Conservation (phyloP, 1,140 invertebrate genomes). For the Coelopa frigida region DNA sequence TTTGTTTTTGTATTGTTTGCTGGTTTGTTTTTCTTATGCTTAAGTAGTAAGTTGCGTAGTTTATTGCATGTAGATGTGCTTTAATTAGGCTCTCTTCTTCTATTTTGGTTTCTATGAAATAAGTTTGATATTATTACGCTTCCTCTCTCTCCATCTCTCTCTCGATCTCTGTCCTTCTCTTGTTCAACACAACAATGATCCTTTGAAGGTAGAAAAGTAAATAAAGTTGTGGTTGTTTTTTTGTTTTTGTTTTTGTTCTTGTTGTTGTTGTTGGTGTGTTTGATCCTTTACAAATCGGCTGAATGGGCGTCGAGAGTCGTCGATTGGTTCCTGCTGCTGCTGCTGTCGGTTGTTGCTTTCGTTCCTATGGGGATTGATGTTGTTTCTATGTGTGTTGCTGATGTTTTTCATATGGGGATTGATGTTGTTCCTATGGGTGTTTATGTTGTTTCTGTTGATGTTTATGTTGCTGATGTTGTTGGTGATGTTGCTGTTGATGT, state of each 20-base stretch:
- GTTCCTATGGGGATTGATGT: slow-evolving; percentile 13
- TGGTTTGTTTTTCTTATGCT: slow-evolving; percentile 7
- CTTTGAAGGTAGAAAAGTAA: too few relatives aligned
- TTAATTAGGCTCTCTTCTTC: too few relatives aligned
- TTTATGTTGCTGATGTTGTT: slow-evolving; percentile 18
- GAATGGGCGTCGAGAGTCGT: too few relatives aligned
- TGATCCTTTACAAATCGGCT: too few relatives aligned
- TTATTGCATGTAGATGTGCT: not conserved
- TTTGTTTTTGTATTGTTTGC: slow-evolving; percentile 4
- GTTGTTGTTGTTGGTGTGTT: too few relatives aligned
- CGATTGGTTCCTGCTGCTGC: slow-evolving; percentile 23
- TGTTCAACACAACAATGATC: too few relatives aligned
- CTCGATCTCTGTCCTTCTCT: too few relatives aligned
- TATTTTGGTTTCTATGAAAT: too few relatives aligned
- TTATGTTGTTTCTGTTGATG: slow-evolving; percentile 16
- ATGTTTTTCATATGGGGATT: slow-evolving; percentile 3
- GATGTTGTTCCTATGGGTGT: slow-evolving; percentile 7
- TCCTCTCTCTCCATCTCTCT: too few relatives aligned
- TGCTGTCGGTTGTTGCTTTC: slow-evolving; percentile 21
- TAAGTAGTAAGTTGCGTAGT: slow-evolving; percentile 8
- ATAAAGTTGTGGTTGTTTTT: too few relatives aligned
- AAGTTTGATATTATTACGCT: too few relatives aligned
- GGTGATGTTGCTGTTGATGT: slow-evolving; percentile 16
- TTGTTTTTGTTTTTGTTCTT: too few relatives aligned
- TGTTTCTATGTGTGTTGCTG: not conserved